These are phyloP conservation scores for Caenorhabditis remanei DNA, from an alignment of 1,140 invertebrate genomes.

Conservation along the genomic window DNA sequence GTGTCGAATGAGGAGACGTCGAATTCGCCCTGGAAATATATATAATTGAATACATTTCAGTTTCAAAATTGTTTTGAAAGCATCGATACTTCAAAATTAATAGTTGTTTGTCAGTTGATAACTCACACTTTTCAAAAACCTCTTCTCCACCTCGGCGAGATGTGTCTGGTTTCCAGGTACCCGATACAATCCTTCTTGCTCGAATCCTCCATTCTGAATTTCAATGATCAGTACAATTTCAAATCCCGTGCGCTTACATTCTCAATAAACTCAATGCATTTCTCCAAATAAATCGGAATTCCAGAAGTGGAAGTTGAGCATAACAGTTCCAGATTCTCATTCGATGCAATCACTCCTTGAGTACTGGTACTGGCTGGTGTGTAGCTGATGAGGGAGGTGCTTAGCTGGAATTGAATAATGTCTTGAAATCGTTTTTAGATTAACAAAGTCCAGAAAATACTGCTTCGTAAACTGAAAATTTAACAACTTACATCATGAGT, in stretches of 20 bases:
- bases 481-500: conserved; percentile 81
- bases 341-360: conserved; percentile 83
- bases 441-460: conserved; percentile 82
- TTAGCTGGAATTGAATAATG: neutral
- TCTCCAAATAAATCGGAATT: conserved; percentile 91
- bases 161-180: conserved; percentile 93
- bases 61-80: conserved; percentile 2
- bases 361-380: conserved; percentile 20
- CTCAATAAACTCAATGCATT: conserved; percentile 94
- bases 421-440: neutral
- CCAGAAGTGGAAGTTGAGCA: conserved; percentile 80
- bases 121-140: conserved; percentile 84
- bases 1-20: conserved; percentile 83
- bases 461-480: conserved; percentile 84
- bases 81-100: no score
- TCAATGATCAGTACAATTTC: neutral
- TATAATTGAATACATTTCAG: neutral
- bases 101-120: no score
- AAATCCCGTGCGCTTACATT: no score
- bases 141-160: conserved; percentile 90
- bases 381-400: neutral
- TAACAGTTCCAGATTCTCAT: conserved; percentile 82
- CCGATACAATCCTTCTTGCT: conserved; percentile 94
- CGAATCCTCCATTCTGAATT: conserved; percentile 83
- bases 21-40: conserved; percentile 62